phyloP scores from a whole-genome alignment of 92 coral and sea anemone species.

The Palythoa grandis region DNA sequence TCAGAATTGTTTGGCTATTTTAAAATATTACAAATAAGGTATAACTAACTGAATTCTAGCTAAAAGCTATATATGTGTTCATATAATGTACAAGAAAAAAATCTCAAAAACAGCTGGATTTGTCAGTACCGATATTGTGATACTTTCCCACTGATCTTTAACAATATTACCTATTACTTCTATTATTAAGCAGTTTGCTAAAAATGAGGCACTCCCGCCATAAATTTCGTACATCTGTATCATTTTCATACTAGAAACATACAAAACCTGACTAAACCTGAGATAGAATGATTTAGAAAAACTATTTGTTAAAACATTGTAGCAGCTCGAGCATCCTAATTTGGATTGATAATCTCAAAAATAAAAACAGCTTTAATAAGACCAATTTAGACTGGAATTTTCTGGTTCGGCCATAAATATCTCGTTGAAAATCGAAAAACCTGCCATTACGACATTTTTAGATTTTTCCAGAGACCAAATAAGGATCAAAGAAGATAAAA shows the following conservation, averaged over 20 bases:
- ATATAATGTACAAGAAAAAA: no score
- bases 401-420: no score
- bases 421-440: background rate
- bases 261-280: background rate
- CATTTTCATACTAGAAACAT: no score
- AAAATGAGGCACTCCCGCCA: no score
- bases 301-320: background rate
- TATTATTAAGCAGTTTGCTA: no score
- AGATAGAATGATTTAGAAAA: background rate
- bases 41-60: background rate
- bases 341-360: background rate
- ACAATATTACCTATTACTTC: no score
- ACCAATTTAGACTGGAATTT: background rate
- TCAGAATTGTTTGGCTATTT: no score
- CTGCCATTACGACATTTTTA: background rate
- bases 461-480: background rate
- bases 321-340: background rate
- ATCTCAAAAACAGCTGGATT: no score
- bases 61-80: no score
- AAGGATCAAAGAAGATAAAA: background rate
- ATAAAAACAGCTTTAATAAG: background rate
- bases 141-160: no score
- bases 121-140: no score
- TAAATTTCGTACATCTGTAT: no score
- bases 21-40: background rate